Evolutionary conservation across 1,140 invertebrate species (phyloP).

Genomic region (Leptinotarsa texana): DNA sequence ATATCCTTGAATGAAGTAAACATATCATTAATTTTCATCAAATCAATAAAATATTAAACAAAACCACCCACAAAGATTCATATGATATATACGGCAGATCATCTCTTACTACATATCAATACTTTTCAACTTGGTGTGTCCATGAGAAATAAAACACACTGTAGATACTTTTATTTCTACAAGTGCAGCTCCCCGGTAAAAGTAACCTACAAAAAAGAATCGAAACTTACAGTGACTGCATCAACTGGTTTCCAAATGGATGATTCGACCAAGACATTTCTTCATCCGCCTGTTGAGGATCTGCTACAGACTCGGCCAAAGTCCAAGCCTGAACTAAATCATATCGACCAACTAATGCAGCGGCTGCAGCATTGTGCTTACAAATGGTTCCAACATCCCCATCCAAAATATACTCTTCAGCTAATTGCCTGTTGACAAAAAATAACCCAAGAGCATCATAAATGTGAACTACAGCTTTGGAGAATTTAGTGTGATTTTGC

Average conservation of each 20-base stretch:
- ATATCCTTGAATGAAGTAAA: conserved; percentile 63
- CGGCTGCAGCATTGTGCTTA: conserved; percentile 76
- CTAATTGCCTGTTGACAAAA: conserved; percentile 77
- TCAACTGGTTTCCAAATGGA: conserved; percentile 83
- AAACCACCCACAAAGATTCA: not conserved
- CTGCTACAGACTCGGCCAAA: conserved; percentile 72
- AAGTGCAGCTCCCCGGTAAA: no score
- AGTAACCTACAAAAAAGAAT: not conserved
- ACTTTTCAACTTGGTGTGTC: no score
- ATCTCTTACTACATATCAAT: no score
- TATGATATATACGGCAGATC: no score
- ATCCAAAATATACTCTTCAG: conserved; percentile 80
- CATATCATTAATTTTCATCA: not conserved
- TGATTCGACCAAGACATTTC: conserved; percentile 75
- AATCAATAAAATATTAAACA: not conserved
- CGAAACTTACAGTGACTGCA: conserved; percentile 73
- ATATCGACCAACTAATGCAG: conserved; percentile 71
- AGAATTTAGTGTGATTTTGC: conserved; percentile 36
- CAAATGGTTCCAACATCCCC: conserved; percentile 71
- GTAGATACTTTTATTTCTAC: no score
- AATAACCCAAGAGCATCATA: conserved; percentile 81
- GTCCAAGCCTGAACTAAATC: conserved; percentile 88
- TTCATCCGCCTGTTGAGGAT: conserved; percentile 64
- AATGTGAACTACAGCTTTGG: conserved; percentile 69
- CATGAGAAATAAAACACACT: no score